Conservation (phyloP, 2,113 vertebrate genomes). For the Chaetura pelagica region DNA sequence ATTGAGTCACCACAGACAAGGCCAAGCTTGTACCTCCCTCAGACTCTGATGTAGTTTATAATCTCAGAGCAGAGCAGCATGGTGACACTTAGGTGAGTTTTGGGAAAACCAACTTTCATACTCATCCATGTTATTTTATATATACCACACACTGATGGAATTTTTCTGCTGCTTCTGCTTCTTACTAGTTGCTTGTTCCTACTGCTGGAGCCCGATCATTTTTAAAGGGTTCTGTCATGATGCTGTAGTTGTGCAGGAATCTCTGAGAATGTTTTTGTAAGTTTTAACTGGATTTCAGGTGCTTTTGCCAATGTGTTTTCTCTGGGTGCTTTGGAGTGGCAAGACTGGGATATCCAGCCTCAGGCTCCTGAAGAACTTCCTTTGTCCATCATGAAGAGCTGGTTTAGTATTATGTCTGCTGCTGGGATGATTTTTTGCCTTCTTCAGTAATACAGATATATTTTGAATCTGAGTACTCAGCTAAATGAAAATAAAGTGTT, state of each 20-base stretch:
- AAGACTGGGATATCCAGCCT: neutral
- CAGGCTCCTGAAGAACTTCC: neutral
- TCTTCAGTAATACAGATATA: neutral
- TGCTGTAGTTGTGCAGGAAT: neutral
- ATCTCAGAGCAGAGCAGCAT: neutral
- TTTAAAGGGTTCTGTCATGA: neutral
- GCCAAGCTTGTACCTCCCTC: neutral
- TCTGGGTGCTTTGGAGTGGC: neutral
- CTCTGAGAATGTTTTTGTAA: neutral
- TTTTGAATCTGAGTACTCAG: neutral
- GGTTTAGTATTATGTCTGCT: neutral
- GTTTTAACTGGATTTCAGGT: neutral
- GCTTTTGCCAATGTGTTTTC: neutral
- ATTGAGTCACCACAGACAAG: neutral
- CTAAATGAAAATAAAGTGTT: neutral
- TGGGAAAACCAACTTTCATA: neutral
- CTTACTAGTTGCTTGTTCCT: neutral
- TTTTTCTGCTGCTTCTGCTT: neutral
- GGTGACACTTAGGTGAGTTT: neutral
- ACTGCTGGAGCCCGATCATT: neutral
- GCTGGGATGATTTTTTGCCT: neutral
- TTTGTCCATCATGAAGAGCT: neutral
- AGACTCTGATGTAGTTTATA: neutral
- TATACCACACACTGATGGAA: accelerated
- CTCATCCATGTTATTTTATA: accelerated